Conservation (phyloP, 2,797 vertebrate species). For the Pangasius krempfi region DNA sequence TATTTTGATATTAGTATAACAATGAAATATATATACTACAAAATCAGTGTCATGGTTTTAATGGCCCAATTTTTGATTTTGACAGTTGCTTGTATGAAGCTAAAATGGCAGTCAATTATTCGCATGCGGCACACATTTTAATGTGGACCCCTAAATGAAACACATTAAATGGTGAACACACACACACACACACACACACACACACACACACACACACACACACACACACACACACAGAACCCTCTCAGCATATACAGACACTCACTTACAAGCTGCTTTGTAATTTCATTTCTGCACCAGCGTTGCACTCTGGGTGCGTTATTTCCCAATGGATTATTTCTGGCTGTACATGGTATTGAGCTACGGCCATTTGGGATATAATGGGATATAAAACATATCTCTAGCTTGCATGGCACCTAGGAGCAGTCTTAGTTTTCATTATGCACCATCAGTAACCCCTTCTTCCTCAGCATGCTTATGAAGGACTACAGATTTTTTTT, state of each 20-base stretch:
- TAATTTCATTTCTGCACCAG: conserved; percentile 82
- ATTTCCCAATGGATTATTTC: conserved; percentile 81
- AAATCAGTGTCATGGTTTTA: background rate
- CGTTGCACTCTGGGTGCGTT: conserved; percentile 81
- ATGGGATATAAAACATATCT: conserved; percentile 80
- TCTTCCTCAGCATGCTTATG: conserved; percentile 66
- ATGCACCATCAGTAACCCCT: conserved; percentile 67
- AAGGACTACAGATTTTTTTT: conserved; percentile 71
- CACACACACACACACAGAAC: conserved; percentile 61
- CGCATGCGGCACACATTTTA: conserved; percentile 76
- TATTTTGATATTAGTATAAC: background rate
- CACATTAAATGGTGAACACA: conserved; percentile 73
- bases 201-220: conserved; percentile 61
- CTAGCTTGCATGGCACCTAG: conserved; percentile 67
- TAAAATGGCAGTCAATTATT: conserved; percentile 69
- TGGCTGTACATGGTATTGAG: conserved; percentile 75
- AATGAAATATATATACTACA: background rate
- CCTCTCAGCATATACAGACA: conserved; percentile 66
- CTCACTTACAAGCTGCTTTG: conserved; percentile 75
- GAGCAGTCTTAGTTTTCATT: conserved; percentile 78
- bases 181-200: conserved; percentile 63
- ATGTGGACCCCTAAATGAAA: conserved; percentile 65
- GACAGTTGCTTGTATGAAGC: background rate
- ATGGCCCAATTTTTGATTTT: background rate
- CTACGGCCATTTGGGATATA: conserved; percentile 74